phyloP scores from a whole-genome alignment of 2,113 vertebrate genomes.

The Phrynosoma blainvillii region DNA sequence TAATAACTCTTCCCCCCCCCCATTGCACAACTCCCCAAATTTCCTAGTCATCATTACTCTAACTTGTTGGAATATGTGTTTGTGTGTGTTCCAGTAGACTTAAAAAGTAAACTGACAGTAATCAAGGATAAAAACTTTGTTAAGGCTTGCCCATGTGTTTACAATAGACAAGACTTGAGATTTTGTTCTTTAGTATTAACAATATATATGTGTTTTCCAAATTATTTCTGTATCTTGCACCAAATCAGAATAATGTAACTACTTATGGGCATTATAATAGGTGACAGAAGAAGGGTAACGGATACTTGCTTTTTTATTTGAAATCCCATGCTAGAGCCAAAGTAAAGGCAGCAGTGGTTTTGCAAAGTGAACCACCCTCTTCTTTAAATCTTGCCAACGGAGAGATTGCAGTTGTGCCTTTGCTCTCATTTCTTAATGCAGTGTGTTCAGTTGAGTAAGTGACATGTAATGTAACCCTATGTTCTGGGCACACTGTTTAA shows the following conservation, averaged over 20 bases:
- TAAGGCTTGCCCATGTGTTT: background rate
- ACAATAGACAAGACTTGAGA: background rate
- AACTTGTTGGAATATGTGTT: no score
- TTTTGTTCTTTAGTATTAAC: background rate
- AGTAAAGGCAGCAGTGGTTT: background rate
- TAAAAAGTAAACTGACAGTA: no score
- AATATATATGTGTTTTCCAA: background rate
- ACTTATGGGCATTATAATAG: background rate
- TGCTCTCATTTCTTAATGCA: constrained; percentile 45
- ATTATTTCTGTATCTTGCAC: background rate
- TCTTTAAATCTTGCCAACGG: background rate
- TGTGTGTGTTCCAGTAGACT: no score
- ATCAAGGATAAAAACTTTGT: background rate
- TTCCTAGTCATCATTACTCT: no score
- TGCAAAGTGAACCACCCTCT: background rate
- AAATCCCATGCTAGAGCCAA: background rate
- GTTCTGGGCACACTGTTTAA: constrained; percentile 1
- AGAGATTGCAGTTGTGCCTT: constrained; percentile 45
- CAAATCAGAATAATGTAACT: background rate
- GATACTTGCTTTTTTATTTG: background rate
- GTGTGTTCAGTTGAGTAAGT: constrained; percentile 37
- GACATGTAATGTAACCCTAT: constrained; percentile 30
- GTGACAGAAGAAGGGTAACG: background rate
- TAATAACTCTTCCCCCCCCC: background rate
- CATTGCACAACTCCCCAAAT: no score